Evolutionary conservation across 2,888 invertebrate species (phyloP), one percentile per base, ranked within the genome.

Genomic region (Cheilosia vernalis): DNA sequence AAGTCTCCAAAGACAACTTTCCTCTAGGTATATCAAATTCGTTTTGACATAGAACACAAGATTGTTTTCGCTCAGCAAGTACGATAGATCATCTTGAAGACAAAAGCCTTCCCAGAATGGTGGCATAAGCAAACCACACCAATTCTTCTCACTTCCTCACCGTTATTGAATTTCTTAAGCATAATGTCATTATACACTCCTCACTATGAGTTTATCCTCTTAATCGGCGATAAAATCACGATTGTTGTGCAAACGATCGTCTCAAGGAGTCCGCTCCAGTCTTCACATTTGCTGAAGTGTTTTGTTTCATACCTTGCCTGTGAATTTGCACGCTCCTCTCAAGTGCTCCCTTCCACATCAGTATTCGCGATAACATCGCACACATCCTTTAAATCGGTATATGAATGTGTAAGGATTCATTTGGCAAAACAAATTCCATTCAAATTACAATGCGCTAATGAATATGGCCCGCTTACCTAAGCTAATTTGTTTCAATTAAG

Each of bases 271-370:
- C 60, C 37, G 51, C 30, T 30, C 30, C 27, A 47, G 44, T 73
- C 51, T 63, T 64, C 27, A 55, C 33, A 63, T 60, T 87, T 87
- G 61, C 81, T 87, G 88, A 90, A 91, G 91, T 92, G 91, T 92
- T 92, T 90, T 89, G 89, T 88, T 91, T 91, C 89, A 90, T 91
- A 91, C 91, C 92, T 92, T 89, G 89, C 90, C 90, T 90, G 92
- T 91, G 90, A 91, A 91, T 90, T 91, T 90, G 88, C 89, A 89
- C 90, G 90, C 90, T 88, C 88, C 72, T 49, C 33, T 74, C 37
- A 72, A 85, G 84, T 80, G 37, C 44, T 44, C 63, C 55, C 21
- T 44, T 64, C 30, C 61, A 67, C 40, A 66, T 19, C 17, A 27
- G 10, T 61, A 10, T 30, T 10, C 37, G 2, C 44, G 72, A 78